phyloP scores from a whole-genome alignment of 2,888 invertebrate genomes.

The Electrophaes corylata region DNA sequence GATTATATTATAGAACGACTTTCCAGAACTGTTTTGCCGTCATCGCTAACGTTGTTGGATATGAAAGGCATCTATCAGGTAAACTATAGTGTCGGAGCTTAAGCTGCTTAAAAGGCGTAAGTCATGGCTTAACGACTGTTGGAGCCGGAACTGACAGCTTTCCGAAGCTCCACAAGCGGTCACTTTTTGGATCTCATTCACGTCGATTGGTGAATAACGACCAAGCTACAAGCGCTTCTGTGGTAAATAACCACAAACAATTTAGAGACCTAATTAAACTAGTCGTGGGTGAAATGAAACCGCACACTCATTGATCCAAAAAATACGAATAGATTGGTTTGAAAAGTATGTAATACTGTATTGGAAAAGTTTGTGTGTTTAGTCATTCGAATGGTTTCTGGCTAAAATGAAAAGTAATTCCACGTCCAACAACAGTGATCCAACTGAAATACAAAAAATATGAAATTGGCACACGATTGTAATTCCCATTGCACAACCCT shows the following conservation, averaged over 20 bases:
- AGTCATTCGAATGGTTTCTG: neutral
- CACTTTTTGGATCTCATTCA: too few relatives aligned
- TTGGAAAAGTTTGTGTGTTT: neutral
- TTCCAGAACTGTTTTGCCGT: too few relatives aligned
- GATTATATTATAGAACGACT: too few relatives aligned
- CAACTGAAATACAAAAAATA: neutral
- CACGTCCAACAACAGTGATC: neutral
- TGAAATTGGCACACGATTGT: neutral
- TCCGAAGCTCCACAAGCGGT: too few relatives aligned
- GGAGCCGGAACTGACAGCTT: too few relatives aligned
- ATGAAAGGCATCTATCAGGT: too few relatives aligned
- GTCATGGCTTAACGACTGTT: too few relatives aligned
- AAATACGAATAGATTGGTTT: neutral
- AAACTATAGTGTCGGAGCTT: too few relatives aligned
- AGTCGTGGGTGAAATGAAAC: neutral
- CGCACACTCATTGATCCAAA: neutral
- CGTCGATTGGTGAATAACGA: too few relatives aligned
- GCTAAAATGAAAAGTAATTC: neutral
- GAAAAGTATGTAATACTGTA: neutral
- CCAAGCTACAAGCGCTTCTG: too few relatives aligned
- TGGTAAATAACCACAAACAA: slow-evolving; percentile 2
- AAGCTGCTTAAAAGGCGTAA: too few relatives aligned
- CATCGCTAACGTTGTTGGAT: too few relatives aligned
- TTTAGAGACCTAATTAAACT: neutral
- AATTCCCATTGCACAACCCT: neutral